Conservation (phyloP, 2,888 invertebrate genomes). For the Drosophila mulleri region DNA sequence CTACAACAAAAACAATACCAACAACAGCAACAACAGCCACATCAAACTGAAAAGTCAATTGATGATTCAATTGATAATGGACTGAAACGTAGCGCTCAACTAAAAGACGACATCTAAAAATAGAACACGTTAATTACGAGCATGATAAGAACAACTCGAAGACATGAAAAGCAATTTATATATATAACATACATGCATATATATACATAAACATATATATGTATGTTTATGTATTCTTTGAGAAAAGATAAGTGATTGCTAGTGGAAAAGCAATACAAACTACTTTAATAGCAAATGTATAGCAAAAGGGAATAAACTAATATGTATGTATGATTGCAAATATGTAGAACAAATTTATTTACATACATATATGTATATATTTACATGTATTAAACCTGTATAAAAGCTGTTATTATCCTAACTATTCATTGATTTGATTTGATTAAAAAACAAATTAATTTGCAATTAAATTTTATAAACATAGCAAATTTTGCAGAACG, state of each 20-base stretch:
- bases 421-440: too few relatives aligned
- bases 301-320: too few relatives aligned
- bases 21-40: constrained; percentile 23
- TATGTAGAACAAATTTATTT: too few relatives aligned
- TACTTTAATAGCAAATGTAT: constrained; percentile 15
- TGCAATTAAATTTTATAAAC: too few relatives aligned
- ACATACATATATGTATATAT: too few relatives aligned
- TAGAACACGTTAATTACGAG: constrained; percentile 70
- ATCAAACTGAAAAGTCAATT: constrained; percentile 64
- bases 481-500: too few relatives aligned
- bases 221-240: neutral
- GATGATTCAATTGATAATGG: constrained; percentile 72
- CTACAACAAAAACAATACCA: constrained; percentile 12
- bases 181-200: neutral
- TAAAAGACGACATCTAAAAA: constrained; percentile 67
- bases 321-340: too few relatives aligned
- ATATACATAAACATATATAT: neutral
- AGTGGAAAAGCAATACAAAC: constrained; percentile 23
- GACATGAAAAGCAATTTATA: constrained; percentile 18
- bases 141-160: constrained; percentile 57
- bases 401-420: neutral
- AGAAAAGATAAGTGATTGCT: constrained; percentile 27
- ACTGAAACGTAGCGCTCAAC: constrained; percentile 30
- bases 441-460: too few relatives aligned
- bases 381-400: too few relatives aligned